A percentile compares a stretch with the other conserved stretches of the same genome.
phyloP scores from a whole-genome alignment of 2,113 vertebrate species.

The Mellivora capensis region DNA sequence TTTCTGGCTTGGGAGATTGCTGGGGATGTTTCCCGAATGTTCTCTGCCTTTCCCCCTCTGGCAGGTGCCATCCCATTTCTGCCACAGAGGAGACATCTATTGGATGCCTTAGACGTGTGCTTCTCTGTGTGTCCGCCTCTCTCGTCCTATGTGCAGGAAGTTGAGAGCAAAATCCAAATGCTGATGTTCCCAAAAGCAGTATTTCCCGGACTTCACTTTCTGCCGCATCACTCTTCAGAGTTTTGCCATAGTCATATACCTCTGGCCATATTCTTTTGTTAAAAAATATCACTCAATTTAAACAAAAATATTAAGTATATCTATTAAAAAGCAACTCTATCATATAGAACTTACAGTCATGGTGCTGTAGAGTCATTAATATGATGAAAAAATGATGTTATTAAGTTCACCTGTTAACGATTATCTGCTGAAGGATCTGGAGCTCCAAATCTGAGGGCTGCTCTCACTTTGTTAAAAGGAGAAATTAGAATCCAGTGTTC shows the following conservation, averaged over 20 bases:
- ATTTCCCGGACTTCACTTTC: background rate
- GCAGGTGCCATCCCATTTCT: background rate
- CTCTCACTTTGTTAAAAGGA: background rate
- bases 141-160: background rate
- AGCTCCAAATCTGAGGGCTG: background rate
- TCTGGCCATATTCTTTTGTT: background rate
- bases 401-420: background rate
- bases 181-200: background rate
- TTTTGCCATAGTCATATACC: background rate
- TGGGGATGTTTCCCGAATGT: background rate
- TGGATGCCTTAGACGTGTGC: background rate
- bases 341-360: background rate
- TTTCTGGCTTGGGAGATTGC: background rate
- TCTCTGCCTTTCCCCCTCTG: background rate
- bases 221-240: background rate
- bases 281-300: background rate
- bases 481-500: background rate
- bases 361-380: background rate
- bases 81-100: background rate
- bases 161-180: background rate
- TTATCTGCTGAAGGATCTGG: background rate
- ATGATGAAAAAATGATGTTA: background rate
- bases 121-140: background rate
- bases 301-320: background rate
- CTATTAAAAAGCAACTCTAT: background rate